Evolutionary conservation across 2,113 vertebrate genomes (phyloP).

Genomic region (Sylvia atricapilla): DNA sequence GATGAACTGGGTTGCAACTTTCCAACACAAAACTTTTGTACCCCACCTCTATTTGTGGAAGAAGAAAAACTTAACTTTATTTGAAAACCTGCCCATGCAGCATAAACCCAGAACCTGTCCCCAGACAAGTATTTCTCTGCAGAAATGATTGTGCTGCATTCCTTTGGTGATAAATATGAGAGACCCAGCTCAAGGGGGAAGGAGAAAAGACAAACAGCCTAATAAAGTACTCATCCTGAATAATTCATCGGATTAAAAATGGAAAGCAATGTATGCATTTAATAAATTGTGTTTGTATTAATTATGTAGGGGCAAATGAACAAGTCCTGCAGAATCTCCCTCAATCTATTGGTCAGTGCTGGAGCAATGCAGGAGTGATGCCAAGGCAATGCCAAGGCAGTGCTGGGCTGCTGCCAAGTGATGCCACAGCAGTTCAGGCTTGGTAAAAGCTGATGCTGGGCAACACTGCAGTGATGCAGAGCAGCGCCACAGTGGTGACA

Average conservation of each 20-base stretch:
- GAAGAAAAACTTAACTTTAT: neutral
- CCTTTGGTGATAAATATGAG: rapidly evolving
- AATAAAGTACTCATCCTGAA: neutral
- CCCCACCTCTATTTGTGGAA: neutral
- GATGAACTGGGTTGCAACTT: neutral
- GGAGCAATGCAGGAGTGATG: neutral
- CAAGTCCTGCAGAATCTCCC: too few species aligned
- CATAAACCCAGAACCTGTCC: neutral
- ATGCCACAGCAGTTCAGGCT: neutral
- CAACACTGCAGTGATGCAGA: neutral
- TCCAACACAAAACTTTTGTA: neutral
- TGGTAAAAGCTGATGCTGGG: too few species aligned
- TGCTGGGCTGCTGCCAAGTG: neutral
- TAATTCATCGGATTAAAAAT: neutral
- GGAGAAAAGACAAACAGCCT: neutral
- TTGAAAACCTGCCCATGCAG: neutral
- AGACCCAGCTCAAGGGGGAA: neutral
- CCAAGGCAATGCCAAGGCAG: too few species aligned
- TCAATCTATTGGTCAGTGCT: neutral
- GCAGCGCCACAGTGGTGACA: neutral
- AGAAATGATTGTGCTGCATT: rapidly evolving
- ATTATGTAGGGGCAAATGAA: neutral
- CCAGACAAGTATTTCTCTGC: neutral
- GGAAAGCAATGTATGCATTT: neutral
- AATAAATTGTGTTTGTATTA: neutral